These are phyloP conservation scores for Trachymyrmex septentrionalis DNA, from an alignment of 1,140 invertebrate species.

Conservation along the genomic window DNA sequence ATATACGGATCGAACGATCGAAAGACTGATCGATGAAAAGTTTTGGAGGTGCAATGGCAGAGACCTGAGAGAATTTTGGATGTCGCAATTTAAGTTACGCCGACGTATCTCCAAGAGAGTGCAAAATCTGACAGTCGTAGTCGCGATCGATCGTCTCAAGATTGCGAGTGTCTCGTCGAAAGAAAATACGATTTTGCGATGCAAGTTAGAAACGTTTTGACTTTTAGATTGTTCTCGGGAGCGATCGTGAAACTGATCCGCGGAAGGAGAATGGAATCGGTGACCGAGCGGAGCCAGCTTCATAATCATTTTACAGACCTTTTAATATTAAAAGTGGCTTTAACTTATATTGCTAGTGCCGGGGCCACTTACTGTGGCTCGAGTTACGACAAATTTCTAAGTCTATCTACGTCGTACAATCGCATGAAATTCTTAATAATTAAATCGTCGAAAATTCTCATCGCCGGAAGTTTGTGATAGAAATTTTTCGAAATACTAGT, in stretches of 20 bases:
- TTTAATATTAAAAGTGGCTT: constrained; percentile 71
- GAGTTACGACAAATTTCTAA: constrained; percentile 57
- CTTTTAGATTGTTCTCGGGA: constrained; percentile 52
- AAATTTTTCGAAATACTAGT: background rate
- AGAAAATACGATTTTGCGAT: constrained; percentile 47
- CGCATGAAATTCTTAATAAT: constrained; percentile 63
- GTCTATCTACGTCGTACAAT: constrained; percentile 35
- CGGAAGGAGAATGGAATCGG: constrained; percentile 37
- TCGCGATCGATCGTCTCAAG: constrained; percentile 29
- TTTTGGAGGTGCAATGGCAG: constrained; percentile 2
- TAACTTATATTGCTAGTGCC: constrained; percentile 66
- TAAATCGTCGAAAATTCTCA: constrained; percentile 36
- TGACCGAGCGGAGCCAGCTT: background rate
- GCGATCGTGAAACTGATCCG: constrained; percentile 60
- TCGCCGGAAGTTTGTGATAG: background rate
- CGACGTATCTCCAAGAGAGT: background rate
- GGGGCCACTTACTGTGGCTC: constrained; percentile 36
- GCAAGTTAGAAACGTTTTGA: constrained; percentile 62
- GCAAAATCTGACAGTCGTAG: constrained; percentile 42
- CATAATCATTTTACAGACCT: constrained; percentile 68
- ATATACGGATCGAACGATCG: constrained; percentile 48
- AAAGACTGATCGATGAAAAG: constrained; percentile 71
- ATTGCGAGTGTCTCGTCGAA: constrained; percentile 29
- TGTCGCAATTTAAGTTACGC: constrained; percentile 54
- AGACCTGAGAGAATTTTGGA: constrained; percentile 45